Conservation (phyloP, 1,140 invertebrate species). For the Pogonus chalceus region DNA sequence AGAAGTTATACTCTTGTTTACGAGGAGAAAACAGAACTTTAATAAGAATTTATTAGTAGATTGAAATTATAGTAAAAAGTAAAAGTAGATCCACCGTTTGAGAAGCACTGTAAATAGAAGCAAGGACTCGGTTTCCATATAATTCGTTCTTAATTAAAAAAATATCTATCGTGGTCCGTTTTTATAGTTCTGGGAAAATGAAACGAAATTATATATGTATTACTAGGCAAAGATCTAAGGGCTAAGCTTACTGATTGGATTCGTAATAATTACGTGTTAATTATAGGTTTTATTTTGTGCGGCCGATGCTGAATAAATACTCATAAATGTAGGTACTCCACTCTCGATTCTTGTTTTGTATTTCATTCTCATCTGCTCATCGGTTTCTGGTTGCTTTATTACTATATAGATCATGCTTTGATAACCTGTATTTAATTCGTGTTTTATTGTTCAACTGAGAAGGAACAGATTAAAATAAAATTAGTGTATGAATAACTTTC, state of each 20-base stretch:
- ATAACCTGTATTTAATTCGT: no score
- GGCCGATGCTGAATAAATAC: background rate
- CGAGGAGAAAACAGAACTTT: background rate
- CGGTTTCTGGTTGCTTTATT: no score
- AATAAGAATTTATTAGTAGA: background rate
- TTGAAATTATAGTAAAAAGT: background rate
- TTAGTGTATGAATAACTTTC: no score
- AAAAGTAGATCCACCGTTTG: background rate
- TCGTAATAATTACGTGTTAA: slow-evolving; percentile 7
- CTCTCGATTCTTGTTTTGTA: no score
- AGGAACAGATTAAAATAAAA: no score
- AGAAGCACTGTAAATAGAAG: background rate
- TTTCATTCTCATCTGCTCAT: no score
- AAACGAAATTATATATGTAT: slow-evolving; percentile 6
- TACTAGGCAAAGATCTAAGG: background rate
- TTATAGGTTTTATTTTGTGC: background rate
- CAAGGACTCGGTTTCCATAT: background rate
- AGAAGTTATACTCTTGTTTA: background rate
- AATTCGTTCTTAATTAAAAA: slow-evolving; percentile 7
- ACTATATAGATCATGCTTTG: no score
- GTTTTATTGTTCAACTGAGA: no score
- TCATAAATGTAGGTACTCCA: background rate
- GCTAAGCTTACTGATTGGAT: background rate
- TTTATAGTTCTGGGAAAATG: slow-evolving; percentile 6
- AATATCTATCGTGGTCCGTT: background rate